phyloP scores from a whole-genome alignment of 2,797 vertebrate genomes.

The Thalassophryne amazonica region DNA sequence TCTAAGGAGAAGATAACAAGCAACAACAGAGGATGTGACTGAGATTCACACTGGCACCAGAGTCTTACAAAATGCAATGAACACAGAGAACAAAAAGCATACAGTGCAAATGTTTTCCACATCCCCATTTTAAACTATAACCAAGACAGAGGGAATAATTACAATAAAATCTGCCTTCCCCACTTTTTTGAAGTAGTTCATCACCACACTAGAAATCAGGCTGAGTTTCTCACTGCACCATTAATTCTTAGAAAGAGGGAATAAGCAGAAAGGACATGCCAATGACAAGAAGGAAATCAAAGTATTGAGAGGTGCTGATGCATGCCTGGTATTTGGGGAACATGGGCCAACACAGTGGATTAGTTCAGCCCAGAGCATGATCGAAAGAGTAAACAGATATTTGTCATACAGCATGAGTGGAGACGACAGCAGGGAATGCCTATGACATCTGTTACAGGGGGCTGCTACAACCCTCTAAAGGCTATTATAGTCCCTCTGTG shows the following conservation, averaged over 20 bases:
- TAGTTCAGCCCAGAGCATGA: conserved; percentile 55
- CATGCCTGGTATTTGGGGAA: conserved; percentile 49
- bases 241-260: conserved; percentile 41
- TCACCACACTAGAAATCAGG: conserved; percentile 20
- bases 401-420: conserved; percentile 52
- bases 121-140: conserved; percentile 46
- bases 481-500: conserved; percentile 47
- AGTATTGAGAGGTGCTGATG: conserved; percentile 47
- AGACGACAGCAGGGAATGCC: conserved; percentile 40
- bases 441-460: conserved; percentile 47
- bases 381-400: conserved; percentile 60
- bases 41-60: conserved; percentile 47
- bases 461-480: conserved; percentile 34
- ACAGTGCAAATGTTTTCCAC: conserved; percentile 25
- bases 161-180: conserved; percentile 25
- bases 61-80: conserved; percentile 34
- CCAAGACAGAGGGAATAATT: conserved; percentile 40
- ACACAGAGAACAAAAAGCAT: conserved; percentile 32
- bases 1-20: conserved; percentile 54
- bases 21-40: conserved; percentile 45
- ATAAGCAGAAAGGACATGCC: background rate
- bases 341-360: conserved; percentile 46
- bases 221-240: conserved; percentile 34
- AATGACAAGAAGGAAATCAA: background rate
- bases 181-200: conserved; percentile 20